phyloP scores from a whole-genome alignment of 2,797 vertebrate species.

The Clarias laeviceps region DNA sequence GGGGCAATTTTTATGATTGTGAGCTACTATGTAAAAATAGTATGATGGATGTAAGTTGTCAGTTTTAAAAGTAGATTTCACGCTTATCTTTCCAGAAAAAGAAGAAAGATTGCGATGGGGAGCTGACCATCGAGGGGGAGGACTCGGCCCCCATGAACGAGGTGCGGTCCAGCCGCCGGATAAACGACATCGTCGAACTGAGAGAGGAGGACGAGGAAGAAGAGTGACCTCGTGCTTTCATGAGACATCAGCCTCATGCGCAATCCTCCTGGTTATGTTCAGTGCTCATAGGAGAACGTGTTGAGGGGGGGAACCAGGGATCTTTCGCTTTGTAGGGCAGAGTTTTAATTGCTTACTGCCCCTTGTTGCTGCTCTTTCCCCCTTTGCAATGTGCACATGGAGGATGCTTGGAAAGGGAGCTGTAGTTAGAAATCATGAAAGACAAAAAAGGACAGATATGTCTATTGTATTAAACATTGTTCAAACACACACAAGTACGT shows the following conservation, averaged over 20 bases:
- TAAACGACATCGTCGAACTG: slow-evolving; percentile 91
- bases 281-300: slow-evolving; percentile 20
- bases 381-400: slow-evolving; percentile 27
- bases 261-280: slow-evolving; percentile 31
- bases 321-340: slow-evolving; percentile 41
- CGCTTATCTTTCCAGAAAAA: slow-evolving; percentile 72
- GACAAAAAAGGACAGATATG: not conserved
- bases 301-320: slow-evolving; percentile 29
- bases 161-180: slow-evolving; percentile 81
- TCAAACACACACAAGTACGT: slow-evolving; percentile 8
- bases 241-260: not conserved
- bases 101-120: slow-evolving; percentile 86
- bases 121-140: slow-evolving; percentile 84
- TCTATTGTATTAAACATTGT: slow-evolving; percentile 36
- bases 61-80: not conserved
- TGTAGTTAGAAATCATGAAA: slow-evolving; percentile 33
- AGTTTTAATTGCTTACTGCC: slow-evolving; percentile 48
- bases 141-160: slow-evolving; percentile 92
- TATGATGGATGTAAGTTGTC: not conserved
- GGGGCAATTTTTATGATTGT: not conserved
- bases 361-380: slow-evolving; percentile 43
- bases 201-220: slow-evolving; percentile 83
- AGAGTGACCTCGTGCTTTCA: not conserved
- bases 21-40: not conserved
- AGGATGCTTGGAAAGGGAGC: slow-evolving; percentile 31